Evolutionary conservation across 1,140 invertebrate genomes (phyloP), one percentile per base, ranked within the genome.

Genomic region (Nymphalis io): DNA sequence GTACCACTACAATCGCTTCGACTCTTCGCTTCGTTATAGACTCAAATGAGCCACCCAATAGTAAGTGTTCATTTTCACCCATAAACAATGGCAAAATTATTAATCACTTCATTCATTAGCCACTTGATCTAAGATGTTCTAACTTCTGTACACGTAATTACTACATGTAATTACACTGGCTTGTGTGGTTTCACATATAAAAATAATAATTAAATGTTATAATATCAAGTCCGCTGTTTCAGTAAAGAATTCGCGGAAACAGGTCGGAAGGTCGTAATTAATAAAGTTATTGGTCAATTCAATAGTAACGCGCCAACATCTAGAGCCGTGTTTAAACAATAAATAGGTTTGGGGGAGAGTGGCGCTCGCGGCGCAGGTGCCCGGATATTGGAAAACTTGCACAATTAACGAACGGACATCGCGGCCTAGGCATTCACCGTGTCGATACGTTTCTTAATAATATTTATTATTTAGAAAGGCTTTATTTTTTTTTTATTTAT

Each of bases 321-420:
- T 33, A 33, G 27, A 20, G 20, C 15, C 48, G 18, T 11, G 48
- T 21, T 33, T 53, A 48, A 63, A 73, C 78, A 68, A 75, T 80
- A 80, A 80, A 80, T 75, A 79, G 53, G 61, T 27, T n/a, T n/a
- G n/a, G n/a, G n/a, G 38, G 42, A 12, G 42, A 13, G 42, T 21
- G 40, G 53, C 11, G 65, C 5, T 44, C 20, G 42, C 20, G 65
- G n/a, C 55, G 60, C 74, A 76, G 74, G 77, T 75, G 74, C 38
- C n/a, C 55, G 66, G 69, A 64, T 73, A 70, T 74, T 80, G 69
- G 64, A 64, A 72, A 79, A 79, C 78, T 79, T 79, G 75, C 55
- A 16, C 60, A 59, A 67, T 68, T 68, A 67, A 67, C 64, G 13
- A 44, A 62, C 58, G 67, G 67, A 68, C 67, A 59, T 20, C 64